Conservation (phyloP, 2,797 vertebrate species). For the Gambelia wislizenii region DNA sequence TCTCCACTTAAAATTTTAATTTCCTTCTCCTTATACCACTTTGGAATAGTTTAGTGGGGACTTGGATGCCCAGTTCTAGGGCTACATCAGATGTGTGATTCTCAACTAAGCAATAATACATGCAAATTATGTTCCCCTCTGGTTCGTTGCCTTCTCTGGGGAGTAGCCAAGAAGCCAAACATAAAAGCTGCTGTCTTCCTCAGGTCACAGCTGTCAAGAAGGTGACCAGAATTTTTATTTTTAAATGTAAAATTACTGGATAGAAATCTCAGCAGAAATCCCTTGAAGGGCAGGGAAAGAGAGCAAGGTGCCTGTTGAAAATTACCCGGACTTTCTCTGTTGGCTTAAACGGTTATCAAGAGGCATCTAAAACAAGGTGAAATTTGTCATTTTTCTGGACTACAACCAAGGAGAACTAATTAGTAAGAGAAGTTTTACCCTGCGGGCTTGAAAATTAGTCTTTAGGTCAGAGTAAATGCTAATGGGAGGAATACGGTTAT, state of each 20-base stretch:
- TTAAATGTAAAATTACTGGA: slow-evolving; percentile 44
- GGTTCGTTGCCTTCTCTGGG: slow-evolving; percentile 16
- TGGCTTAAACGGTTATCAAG: slow-evolving; percentile 72
- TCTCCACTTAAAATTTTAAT: neutral
- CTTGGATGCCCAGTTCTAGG: neutral
- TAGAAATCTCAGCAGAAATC: slow-evolving; percentile 56
- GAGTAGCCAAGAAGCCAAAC: neutral
- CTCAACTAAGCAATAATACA: slow-evolving; percentile 27
- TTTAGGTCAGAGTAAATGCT: slow-evolving; percentile 78
- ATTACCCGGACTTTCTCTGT: slow-evolving; percentile 54
- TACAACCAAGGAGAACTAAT: slow-evolving; percentile 77
- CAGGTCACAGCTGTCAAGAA: slow-evolving; percentile 18
- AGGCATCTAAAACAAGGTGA: slow-evolving; percentile 74
- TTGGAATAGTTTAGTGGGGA: neutral
- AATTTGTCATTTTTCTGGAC: slow-evolving; percentile 78
- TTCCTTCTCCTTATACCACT: neutral
- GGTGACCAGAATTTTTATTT: neutral
- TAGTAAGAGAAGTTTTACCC: slow-evolving; percentile 74
- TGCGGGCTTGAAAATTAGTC: slow-evolving; percentile 71
- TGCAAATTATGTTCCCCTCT: slow-evolving; percentile 44
- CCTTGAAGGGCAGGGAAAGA: neutral
- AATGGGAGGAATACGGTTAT: slow-evolving; percentile 74
- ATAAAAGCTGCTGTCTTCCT: neutral
- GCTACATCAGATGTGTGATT: neutral
- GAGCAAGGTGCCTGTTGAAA: slow-evolving; percentile 42